Evolutionary conservation across 1,140 invertebrate genomes (phyloP).

Genomic region (Holotrichia oblita): DNA sequence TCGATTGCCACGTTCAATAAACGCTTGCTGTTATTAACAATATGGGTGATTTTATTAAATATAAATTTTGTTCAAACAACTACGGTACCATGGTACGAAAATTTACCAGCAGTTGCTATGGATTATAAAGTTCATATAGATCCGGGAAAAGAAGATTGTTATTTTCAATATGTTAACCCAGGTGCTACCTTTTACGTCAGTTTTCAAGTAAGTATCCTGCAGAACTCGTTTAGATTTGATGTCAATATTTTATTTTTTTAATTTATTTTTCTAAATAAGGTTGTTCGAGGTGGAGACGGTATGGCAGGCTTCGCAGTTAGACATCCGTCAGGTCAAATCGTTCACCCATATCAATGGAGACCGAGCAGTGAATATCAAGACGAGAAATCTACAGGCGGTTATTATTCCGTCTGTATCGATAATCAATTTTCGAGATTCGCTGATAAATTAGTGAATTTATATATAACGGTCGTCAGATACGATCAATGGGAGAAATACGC

Average conservation of each 20-base stretch:
- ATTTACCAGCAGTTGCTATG: slow-evolving; percentile 88
- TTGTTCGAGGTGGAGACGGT: slow-evolving; percentile 89
- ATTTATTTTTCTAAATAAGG: slow-evolving; percentile 64
- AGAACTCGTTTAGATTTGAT: too few relatives aligned
- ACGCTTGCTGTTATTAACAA: neutral
- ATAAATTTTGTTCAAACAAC: slow-evolving; percentile 46
- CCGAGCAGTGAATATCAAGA: slow-evolving; percentile 89
- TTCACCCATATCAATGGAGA: slow-evolving; percentile 91
- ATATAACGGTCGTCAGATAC: slow-evolving; percentile 92
- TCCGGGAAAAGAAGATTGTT: slow-evolving; percentile 94
- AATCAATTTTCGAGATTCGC: slow-evolving; percentile 95
- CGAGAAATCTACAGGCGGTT: slow-evolving; percentile 78
- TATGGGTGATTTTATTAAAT: neutral
- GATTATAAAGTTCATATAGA: slow-evolving; percentile 95
- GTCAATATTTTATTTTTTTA: too few relatives aligned
- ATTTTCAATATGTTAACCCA: slow-evolving; percentile 90
- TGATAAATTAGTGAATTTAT: slow-evolving; percentile 91
- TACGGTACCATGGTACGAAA: slow-evolving; percentile 78
- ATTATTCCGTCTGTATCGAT: slow-evolving; percentile 94
- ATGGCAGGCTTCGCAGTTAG: slow-evolving; percentile 92
- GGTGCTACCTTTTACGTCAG: slow-evolving; percentile 94
- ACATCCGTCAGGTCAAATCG: slow-evolving; percentile 83
- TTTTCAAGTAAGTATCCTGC: slow-evolving; percentile 83
- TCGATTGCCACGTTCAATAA: neutral
- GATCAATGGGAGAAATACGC: slow-evolving; percentile 94